Percentiles rank a stretch among this genome's conserved stretches.
Conservation (phyloP, 1,140 invertebrate species). For the Acromyrmex charruanus region DNA sequence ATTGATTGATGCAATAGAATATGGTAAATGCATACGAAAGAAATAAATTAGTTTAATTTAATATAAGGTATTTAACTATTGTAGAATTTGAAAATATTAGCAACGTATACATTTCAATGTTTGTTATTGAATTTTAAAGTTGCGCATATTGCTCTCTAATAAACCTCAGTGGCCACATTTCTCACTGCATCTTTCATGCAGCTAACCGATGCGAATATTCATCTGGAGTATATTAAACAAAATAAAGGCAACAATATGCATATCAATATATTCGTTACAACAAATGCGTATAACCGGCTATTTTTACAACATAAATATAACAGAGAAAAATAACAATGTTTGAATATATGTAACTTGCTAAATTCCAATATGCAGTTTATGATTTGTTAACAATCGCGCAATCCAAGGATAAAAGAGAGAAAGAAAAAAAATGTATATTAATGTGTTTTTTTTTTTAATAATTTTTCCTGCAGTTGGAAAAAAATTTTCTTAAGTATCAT, state of each 20-base stretch:
- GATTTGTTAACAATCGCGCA: not conserved
- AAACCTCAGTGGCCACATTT: not conserved
- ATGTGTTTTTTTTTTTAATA: not conserved
- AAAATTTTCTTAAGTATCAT: not conserved
- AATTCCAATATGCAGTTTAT: not conserved
- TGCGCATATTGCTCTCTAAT: constrained; percentile 2
- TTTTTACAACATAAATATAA: constrained; percentile 26
- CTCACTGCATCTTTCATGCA: constrained; percentile 3
- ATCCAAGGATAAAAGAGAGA: not conserved
- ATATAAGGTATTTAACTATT: not conserved
- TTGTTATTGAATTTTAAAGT: constrained; percentile 1
- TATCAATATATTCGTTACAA: constrained; percentile 3
- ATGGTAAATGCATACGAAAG: not conserved
- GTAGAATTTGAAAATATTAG: not conserved
- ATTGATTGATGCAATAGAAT: not conserved
- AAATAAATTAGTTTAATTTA: not conserved
- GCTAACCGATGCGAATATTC: not conserved
- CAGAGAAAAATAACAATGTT: not conserved
- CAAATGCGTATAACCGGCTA: not conserved
- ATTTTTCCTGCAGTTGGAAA: not conserved
- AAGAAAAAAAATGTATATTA: not conserved
- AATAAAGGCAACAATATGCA: constrained; percentile 1
- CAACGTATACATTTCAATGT: not conserved
- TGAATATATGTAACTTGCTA: not conserved
- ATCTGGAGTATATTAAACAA: constrained; percentile 26